These are phyloP conservation scores for Cataglyphis albicans DNA, from an alignment of 2,888 invertebrate genomes.

Conservation along the genomic window DNA sequence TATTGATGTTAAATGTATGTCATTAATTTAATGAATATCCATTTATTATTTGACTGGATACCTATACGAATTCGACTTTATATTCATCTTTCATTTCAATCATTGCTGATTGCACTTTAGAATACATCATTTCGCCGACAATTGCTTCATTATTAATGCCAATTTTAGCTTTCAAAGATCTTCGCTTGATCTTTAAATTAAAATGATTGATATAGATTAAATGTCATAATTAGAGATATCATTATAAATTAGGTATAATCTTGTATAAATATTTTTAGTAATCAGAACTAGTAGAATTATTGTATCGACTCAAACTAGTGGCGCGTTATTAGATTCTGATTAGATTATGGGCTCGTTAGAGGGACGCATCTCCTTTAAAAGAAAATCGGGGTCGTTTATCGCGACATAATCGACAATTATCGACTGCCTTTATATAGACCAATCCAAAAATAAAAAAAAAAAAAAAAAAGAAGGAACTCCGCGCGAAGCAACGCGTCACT, in stretches of 20 bases:
- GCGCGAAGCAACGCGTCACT: neutral
- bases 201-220: neutral
- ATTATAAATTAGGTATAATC: neutral
- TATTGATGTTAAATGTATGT: neutral
- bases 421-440: slow-evolving; percentile 39
- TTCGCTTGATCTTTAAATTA: neutral
- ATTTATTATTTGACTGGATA: slow-evolving; percentile 1
- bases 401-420: slow-evolving; percentile 45
- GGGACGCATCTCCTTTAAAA: slow-evolving; percentile 45
- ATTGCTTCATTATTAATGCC: neutral
- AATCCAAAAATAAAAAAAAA: slow-evolving; percentile 38
- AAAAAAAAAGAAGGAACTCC: slow-evolving; percentile 16
- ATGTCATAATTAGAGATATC: neutral
- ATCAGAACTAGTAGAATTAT: neutral
- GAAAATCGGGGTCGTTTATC: slow-evolving; percentile 52
- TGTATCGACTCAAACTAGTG: neutral
- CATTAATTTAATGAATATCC: neutral
- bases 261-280: neutral
- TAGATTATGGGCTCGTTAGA: slow-evolving; percentile 2
- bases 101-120: neutral
- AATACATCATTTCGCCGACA: neutral
- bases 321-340: slow-evolving; percentile 1
- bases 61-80: neutral
- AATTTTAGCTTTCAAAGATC: neutral
- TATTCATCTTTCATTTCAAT: neutral